Evolutionary conservation across 2,113 vertebrate species (phyloP), one percentile per base, ranked within the genome.

Genomic region (Spilogale gracilis): DNA sequence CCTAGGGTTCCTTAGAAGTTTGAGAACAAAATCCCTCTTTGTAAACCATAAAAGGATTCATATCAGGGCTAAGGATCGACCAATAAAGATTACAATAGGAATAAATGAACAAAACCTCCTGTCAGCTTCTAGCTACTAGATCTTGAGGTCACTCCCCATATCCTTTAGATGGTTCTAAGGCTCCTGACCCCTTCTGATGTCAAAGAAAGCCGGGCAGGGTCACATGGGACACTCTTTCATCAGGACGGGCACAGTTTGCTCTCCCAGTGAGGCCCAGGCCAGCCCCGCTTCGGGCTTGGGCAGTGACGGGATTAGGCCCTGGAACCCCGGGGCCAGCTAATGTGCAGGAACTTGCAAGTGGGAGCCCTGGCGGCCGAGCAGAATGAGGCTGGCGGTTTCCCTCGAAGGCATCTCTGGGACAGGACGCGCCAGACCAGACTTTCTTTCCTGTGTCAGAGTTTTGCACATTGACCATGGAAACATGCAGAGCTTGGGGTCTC

Each of bases 11-110:
- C 82, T 95, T 69, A 80, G 90, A 96, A 73, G 32, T n/a, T 58
- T 5, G 6, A 85, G 61, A 91, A 95, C 61, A 87, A 96, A 93
- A 88, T 83, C 38, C 63, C 85, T 50, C 86, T 95, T 96, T 92
- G 76, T 93, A 78, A 96, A 94, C 93, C 21, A 78, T 91, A 30
- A 88, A 91, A 84, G 76, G 63, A 71, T 78, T 82, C 50, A 45
- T 60, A 48, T 13, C 30, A 1, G 65, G 45, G 48, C 21, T 78
- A 58, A 71, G 63, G 88, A 38, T 56, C 80, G 65, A 82, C 78
- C 73, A 91, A 13, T 27, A 38, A 79, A 52, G n/a, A 85, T 52
- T 14, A 95, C 82, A 89, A 67, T 0, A n/a, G 83, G 89, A 81
- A 58, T 60, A 73, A 91, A 13, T 16, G 12, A 84, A 81, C 58